Percentiles rank a stretch among this genome's conserved stretches.
Evolutionary conservation across 2,797 vertebrate species (phyloP).

Genomic region (Gastrophryne carolinensis): DNA sequence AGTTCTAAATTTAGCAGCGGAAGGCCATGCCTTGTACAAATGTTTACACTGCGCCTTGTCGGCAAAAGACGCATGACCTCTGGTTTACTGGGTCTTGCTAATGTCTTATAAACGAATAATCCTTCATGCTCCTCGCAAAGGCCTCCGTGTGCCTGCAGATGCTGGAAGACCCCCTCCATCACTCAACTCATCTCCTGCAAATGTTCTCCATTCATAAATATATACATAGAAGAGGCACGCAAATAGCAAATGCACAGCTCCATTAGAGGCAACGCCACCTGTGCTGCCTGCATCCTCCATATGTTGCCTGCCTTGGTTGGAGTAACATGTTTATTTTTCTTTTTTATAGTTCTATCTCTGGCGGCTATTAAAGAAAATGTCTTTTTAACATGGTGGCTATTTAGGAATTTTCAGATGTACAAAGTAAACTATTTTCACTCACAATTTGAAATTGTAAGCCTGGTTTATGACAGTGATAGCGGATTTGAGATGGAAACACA

Average conservation of each 20-base stretch:
- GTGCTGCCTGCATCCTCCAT: background rate
- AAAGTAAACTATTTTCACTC: background rate
- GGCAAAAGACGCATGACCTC: background rate
- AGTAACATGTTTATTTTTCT: conserved; percentile 20
- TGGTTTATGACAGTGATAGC: too few relatives aligned
- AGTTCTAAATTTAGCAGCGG: background rate
- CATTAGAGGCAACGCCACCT: background rate
- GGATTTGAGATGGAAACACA: too few relatives aligned
- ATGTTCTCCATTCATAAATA: conserved; percentile 32
- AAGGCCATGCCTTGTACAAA: background rate
- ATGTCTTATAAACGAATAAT: background rate
- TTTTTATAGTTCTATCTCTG: background rate
- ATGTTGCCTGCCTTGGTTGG: background rate
- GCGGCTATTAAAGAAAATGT: background rate
- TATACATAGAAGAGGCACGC: conserved; percentile 31
- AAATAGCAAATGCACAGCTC: conserved; percentile 30
- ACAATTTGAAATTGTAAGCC: too few relatives aligned
- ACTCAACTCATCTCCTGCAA: conserved; percentile 16
- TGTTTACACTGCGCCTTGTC: background rate
- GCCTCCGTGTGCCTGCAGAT: background rate
- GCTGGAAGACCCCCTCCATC: background rate
- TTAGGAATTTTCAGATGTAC: background rate
- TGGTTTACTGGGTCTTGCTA: background rate
- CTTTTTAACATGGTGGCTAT: background rate
- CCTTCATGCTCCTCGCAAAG: background rate